phyloP scores from a whole-genome alignment of 53 echinoderm and acorn worm species.

The Mesocentrotus franciscanus region DNA sequence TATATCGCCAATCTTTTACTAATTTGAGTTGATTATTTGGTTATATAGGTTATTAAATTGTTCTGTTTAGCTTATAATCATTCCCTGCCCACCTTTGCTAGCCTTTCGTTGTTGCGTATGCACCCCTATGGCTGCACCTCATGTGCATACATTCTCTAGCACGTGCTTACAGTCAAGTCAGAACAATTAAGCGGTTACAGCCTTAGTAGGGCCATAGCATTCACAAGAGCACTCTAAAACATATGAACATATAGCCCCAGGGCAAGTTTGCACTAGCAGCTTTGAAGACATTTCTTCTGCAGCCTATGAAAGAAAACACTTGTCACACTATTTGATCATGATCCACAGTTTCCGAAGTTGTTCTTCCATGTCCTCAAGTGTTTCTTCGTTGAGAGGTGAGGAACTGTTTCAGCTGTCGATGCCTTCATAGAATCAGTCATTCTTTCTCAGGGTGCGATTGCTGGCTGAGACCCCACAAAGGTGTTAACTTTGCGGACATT shows the following conservation, averaged over 20 bases:
- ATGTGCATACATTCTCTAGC: neutral
- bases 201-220: neutral
- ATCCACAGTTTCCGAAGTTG: slow-evolving; percentile 12
- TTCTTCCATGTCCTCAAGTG: slow-evolving; percentile 18
- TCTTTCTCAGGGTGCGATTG: neutral
- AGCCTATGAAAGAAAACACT: slow-evolving; percentile 8
- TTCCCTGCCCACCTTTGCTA: neutral
- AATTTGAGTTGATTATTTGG: no score
- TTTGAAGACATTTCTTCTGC: neutral
- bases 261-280: neutral
- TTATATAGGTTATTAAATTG: no score
- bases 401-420: neutral
- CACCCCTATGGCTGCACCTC: neutral
- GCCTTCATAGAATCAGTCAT: neutral
- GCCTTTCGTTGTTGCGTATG: neutral
- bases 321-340: slow-evolving; percentile 9
- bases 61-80: neutral
- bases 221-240: slow-evolving; percentile 18
- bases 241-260: neutral
- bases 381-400: neutral
- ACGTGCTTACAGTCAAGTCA: neutral
- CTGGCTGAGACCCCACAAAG: neutral
- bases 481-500: neutral
- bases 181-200: neutral
- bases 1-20: neutral